Conservation (phyloP, 2,797 vertebrate genomes). For the Sebastes elongatus region DNA sequence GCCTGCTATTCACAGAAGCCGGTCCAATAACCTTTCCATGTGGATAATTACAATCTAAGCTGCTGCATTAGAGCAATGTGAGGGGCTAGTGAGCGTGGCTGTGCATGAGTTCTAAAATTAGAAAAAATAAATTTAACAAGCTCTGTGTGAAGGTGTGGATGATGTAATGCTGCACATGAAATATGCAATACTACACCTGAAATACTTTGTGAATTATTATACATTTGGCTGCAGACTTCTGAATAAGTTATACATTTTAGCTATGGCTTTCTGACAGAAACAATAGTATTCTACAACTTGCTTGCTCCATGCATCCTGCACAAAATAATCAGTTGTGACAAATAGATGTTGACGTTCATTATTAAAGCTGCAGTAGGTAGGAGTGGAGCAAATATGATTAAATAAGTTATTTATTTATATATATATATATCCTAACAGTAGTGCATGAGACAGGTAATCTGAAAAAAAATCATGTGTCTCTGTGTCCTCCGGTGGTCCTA, state of each 20-base stretch:
- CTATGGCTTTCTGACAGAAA: background rate
- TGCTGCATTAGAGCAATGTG: conserved; percentile 26
- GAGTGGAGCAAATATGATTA: no score
- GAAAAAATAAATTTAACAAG: conserved; percentile 52
- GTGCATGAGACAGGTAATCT: no score
- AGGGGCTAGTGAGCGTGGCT: conserved; percentile 7
- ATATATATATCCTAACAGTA: no score
- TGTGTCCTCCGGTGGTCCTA: no score
- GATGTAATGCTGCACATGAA: conserved; percentile 56
- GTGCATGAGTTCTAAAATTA: conserved; percentile 47
- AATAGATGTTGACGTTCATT: background rate
- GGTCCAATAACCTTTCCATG: conserved; percentile 57
- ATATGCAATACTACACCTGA: conserved; percentile 54
- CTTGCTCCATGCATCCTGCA: background rate
- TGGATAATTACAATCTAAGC: conserved; percentile 62
- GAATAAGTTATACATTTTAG: background rate
- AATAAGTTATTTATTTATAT: no score
- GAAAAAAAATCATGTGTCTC: no score
- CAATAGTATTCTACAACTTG: background rate
- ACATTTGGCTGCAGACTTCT: conserved; percentile 2
- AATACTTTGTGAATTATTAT: conserved; percentile 24
- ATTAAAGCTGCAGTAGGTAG: background rate
- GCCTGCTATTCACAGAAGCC: conserved; percentile 22
- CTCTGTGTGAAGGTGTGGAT: conserved; percentile 34
- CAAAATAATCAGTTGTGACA: background rate